Conservation (phyloP, 2,888 invertebrate genomes). For the Drosophila anomelani region DNA sequence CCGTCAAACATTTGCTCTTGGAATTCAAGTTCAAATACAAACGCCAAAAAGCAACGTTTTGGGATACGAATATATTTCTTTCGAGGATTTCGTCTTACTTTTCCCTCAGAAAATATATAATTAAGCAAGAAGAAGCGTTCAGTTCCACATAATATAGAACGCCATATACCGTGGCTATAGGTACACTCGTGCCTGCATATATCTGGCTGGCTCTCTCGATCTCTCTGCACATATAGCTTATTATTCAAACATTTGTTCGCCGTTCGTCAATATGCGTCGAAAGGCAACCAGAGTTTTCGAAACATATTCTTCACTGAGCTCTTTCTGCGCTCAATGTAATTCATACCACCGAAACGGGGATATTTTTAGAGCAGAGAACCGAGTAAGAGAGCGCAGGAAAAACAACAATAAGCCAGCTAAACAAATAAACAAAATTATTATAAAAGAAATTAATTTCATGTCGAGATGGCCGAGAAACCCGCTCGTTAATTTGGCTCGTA, state of each 20-base stretch:
- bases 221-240: constrained; percentile 49
- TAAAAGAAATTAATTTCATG: constrained; percentile 71
- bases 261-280: constrained; percentile 70
- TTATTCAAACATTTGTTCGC: constrained; percentile 75
- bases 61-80: constrained; percentile 16
- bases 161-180: constrained; percentile 19
- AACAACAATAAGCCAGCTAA: constrained; percentile 50
- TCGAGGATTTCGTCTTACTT: constrained; percentile 41
- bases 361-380: constrained; percentile 70
- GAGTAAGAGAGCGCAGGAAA: constrained; percentile 25
- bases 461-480: constrained; percentile 42
- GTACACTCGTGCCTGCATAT: constrained; percentile 34
- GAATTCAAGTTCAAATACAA: constrained; percentile 76
- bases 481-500: constrained; percentile 62
- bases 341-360: constrained; percentile 65
- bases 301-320: constrained; percentile 65
- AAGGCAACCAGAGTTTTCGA: constrained; percentile 58
- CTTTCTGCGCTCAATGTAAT: constrained; percentile 65
- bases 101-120: constrained; percentile 28
- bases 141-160: constrained; percentile 20
- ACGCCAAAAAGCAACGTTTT: constrained; percentile 42
- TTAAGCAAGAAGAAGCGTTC: constrained; percentile 12
- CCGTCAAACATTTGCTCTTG: constrained; percentile 51
- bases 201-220: constrained; percentile 17
- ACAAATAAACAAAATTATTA: constrained; percentile 80